Conservation (phyloP, 2,888 invertebrate species). For the Dione juno region DNA sequence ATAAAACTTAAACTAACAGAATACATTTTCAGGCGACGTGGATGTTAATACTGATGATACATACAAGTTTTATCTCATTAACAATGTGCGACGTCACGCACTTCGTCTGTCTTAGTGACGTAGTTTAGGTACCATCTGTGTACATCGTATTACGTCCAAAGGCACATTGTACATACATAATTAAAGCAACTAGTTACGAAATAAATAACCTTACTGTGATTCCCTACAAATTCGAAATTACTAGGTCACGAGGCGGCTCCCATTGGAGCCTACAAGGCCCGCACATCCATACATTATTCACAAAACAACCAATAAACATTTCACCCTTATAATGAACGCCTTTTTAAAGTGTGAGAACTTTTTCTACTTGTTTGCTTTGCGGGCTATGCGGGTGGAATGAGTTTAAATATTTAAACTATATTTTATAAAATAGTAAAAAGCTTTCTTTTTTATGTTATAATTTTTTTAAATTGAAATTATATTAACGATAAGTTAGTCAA, state of each 20-base stretch:
- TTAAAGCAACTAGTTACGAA: conserved; percentile 10
- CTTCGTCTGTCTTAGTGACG: neutral
- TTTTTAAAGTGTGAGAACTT: conserved; percentile 50
- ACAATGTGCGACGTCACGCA: neutral
- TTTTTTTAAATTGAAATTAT: neutral
- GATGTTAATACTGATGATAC: neutral
- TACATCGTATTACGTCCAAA: neutral
- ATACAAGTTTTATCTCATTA: neutral
- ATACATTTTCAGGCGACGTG: neutral
- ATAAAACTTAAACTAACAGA: neutral
- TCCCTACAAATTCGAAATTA: conserved; percentile 13
- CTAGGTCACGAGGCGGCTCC: conserved; percentile 32
- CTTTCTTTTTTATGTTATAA: neutral
- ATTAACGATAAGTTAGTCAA: neutral
- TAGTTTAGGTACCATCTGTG: neutral
- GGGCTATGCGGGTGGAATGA: conserved; percentile 48
- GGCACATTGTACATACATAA: neutral
- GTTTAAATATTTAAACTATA: too few relatives aligned
- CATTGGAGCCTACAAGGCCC: conserved; percentile 46
- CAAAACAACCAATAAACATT: conserved; percentile 64
- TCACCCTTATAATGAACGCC: conserved; percentile 61
- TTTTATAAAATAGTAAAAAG: neutral
- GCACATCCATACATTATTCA: conserved; percentile 63
- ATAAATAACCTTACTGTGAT: conserved; percentile 25
- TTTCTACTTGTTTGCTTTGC: conserved; percentile 41